Base-by-base conservation (phyloP, 2,888 invertebrate species). In the Macrophya annulata region DNA sequence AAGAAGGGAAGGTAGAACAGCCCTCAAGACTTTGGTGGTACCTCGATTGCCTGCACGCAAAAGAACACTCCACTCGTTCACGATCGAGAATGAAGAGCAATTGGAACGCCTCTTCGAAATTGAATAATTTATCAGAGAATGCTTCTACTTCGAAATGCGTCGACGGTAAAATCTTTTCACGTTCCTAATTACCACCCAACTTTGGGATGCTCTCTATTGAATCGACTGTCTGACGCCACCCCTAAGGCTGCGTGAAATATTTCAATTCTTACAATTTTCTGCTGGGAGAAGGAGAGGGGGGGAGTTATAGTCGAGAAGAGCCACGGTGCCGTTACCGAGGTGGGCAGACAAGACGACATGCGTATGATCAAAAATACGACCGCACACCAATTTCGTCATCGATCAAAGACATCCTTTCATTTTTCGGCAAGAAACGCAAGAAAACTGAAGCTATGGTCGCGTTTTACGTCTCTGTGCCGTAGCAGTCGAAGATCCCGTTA, bases 111-210 rank as follows among this genome's bases (percentile, higher is more conserved):
- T 81, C 37, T 43, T 81, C 51, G 43, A 81, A 81, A 62, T 81
- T 81, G 81, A 81, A 81, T 81, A 81, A 62, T 81, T 62, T 81
- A 81, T 40, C 59, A 81, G 31, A 81, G 81, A 81, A 81, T 79
- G 40, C 59, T 62, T 43, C 62, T 40, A 21, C 43, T 21, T 51
- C 59, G n/a, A 15, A 59, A 62, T 43, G 43, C 62, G n/a, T 51
- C 43, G 31, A 40, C 43, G 40, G 62, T 62, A n/a, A 81, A 81
- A 81, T 62, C 81, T 81, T 43, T 81, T 81, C 81, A 81, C 43
- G 43, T 21, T 62, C 81, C 21, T 81, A 59, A 81, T 81, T 59
- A 62, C 81, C 25, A 43, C 40, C 40, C 55, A 79, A 59, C 37
- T 81, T 81, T 62, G 9, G n/a, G 15, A n/a, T 40, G 40, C 62